These are phyloP conservation scores for Halcyon senegalensis DNA, from an alignment of 2,113 vertebrate species.

Conservation along the genomic window DNA sequence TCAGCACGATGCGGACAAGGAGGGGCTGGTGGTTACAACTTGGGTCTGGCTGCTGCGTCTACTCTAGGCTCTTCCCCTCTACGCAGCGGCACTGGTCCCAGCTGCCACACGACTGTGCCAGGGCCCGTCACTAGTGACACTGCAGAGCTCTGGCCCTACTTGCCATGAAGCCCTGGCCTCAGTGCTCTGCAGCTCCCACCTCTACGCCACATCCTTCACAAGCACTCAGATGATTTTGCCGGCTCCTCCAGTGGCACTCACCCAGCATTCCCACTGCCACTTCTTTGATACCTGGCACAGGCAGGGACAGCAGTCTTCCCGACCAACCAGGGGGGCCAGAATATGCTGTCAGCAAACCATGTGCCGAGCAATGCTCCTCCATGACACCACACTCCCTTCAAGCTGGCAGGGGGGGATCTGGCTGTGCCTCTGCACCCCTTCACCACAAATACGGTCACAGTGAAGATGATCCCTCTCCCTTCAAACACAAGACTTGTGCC, in stretches of 20 bases:
- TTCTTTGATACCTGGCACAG: fast-evolving
- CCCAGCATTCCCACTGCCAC: neutral
- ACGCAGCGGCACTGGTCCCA: fast-evolving
- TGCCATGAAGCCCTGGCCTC: neutral
- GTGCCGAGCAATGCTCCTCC: neutral
- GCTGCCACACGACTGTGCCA: fast-evolving
- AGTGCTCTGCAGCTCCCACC: neutral
- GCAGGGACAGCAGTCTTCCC: fast-evolving
- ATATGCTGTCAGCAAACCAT: neutral
- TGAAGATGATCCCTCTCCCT: neutral
- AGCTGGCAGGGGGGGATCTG: neutral
- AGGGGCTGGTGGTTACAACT: fast-evolving
- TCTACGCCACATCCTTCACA: neutral
- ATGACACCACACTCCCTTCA: fast-evolving
- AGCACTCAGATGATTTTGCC: neutral
- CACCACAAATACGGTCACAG: fast-evolving
- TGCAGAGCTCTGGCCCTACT: neutral
- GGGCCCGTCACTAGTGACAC: neutral
- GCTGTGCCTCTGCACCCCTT: neutral
- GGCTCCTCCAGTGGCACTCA: neutral
- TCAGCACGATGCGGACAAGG: fast-evolving
- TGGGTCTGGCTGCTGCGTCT: neutral
- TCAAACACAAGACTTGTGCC: neutral
- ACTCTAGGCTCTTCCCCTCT: neutral
- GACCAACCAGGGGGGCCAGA: neutral